Percentiles rank a stretch among this genome's conserved stretches.
Conservation (phyloP, 2,888 invertebrate genomes). For the Drosophila affinis region DNA sequence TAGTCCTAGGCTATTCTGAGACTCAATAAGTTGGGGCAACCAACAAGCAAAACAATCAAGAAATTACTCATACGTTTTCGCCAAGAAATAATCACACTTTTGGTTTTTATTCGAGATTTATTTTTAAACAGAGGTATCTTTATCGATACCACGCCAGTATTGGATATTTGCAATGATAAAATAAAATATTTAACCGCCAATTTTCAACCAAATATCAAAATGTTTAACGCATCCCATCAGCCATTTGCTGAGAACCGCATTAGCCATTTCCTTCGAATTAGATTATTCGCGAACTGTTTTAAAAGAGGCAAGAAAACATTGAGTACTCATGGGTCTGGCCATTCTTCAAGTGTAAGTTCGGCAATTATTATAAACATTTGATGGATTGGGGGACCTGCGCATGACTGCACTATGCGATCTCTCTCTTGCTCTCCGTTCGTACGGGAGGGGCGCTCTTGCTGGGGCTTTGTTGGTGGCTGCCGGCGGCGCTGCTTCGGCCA, state of each 20-base stretch:
- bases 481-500: conserved; percentile 60
- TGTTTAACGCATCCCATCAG: not conserved
- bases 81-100: not conserved
- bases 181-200: too few species aligned
- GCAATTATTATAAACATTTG: conserved; percentile 41
- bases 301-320: too few species aligned
- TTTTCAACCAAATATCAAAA: not conserved
- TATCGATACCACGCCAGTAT: too few species aligned
- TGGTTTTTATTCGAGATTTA: too few species aligned
- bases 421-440: conserved; percentile 19
- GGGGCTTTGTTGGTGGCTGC: conserved; percentile 49
- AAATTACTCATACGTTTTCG: not conserved
- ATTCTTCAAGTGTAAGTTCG: conserved; percentile 13
- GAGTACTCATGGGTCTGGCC: conserved; percentile 7
- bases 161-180: too few species aligned
- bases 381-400: conserved; percentile 29
- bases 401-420: conserved; percentile 26
- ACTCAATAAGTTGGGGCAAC: conserved; percentile 24
- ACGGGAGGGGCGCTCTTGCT: conserved; percentile 30
- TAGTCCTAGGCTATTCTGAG: not conserved
- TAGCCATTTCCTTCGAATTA: not conserved
- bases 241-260: not conserved
- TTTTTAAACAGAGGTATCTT: not conserved
- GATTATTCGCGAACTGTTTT: too few species aligned
- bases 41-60: conserved; percentile 6